Conservation (phyloP, 2,888 invertebrate genomes). For the Neoscelio sp. region DNA sequence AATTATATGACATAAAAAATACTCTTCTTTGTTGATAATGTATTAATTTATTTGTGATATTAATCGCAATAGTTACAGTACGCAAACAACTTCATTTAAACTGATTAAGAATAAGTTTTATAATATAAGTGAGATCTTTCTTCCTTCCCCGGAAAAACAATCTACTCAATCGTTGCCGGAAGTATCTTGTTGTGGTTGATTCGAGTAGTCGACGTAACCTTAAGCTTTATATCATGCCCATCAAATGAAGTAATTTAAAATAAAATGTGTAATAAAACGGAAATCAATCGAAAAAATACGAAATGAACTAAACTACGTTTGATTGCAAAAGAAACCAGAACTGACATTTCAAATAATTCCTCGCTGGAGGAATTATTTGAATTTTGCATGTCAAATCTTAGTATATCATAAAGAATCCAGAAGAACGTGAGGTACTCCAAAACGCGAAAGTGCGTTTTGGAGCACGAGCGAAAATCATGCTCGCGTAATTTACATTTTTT, state of each 20-base stretch:
- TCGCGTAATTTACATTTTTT: too few species aligned
- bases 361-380: too few species aligned
- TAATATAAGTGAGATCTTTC: conserved; percentile 5
- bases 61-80: neutral
- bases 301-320: neutral
- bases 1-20: too few species aligned
- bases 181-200: conserved; percentile 70
- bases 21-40: too few species aligned
- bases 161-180: conserved; percentile 64
- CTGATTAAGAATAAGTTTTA: conserved; percentile 1
- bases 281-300: neutral
- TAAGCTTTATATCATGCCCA: conserved; percentile 56
- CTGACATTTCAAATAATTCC: too few species aligned
- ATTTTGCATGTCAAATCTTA: conserved; percentile 46
- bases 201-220: conserved; percentile 60
- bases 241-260: conserved; percentile 35
- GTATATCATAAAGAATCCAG: conserved; percentile 46
- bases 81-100: neutral
- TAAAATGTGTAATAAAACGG: conserved; percentile 10
- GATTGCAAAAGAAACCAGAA: too few species aligned
- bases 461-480: conserved; percentile 74
- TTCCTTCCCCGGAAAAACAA: conserved; percentile 64
- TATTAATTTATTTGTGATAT: too few species aligned
- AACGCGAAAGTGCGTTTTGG: conserved; percentile 75
- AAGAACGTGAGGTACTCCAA: conserved; percentile 66